Evolutionary conservation across 1,140 invertebrate species (phyloP), one percentile per base, ranked within the genome.

Genomic region (Aricia agestis): DNA sequence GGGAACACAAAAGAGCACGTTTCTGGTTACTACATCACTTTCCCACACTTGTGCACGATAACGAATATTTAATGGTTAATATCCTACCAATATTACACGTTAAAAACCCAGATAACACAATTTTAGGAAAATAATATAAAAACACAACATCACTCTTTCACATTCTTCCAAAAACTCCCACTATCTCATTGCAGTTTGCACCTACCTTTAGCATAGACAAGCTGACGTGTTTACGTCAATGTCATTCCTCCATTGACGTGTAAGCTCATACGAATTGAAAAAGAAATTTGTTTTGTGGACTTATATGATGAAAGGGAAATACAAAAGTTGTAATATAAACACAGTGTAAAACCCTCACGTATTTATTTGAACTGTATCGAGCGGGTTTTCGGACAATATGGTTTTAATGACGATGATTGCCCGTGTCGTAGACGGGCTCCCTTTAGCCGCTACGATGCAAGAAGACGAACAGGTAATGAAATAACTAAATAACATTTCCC

Each of bases 331-430:
- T 75, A 57, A 74, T 70, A 72, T 72, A 73, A 72, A 72, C 67
- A 74, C 69, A 76, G 71, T 72, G 45, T 63, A 77, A 70, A 68
- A 58, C 69, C 67, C 67, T 61, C 13, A 71, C 42, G 59, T 67
- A 66, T 70, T 66, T 72, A 66, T 31, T 66, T 69, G 66, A 52
- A 69, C 31, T 61, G 6, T 41, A 32, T 63, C 9, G 19, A 70
- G 5, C 36, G 0, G 6, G 59, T 19, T 66, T 66, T 65, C 25
- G 32, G 77, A 25, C 75, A 96, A 93, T 86, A 99, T 99, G 98
- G 97, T 99, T 80, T 88, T 99, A 76, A 95, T 99, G 92, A 99
- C 98, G 73, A 98, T 99, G 96, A 99, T 99, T 83, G 98, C 98
- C 4, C 93, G 99, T 76, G 94, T 99, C 75, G 94, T 95, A 72